Percentiles rank a stretch among this genome's conserved stretches.
Evolutionary conservation across 2,113 vertebrate genomes (phyloP).

Genomic region (Vombatus ursinus): DNA sequence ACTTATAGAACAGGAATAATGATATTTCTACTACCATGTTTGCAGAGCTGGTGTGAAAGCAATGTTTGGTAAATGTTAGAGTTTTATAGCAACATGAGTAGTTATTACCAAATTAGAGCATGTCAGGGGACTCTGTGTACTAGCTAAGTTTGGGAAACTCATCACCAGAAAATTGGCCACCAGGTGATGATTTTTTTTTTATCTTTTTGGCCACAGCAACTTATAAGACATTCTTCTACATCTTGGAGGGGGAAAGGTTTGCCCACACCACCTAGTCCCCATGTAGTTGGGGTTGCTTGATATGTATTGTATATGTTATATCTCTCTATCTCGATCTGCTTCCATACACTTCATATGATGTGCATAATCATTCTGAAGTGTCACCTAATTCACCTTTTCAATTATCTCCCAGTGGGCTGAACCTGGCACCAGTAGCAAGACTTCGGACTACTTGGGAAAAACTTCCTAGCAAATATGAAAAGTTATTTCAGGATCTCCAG

Average conservation of each 20-base stretch:
- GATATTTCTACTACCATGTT: not conserved
- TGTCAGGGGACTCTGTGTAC: not conserved
- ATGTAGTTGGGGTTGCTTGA: not conserved
- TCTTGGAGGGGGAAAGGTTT: not conserved
- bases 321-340: too few species aligned
- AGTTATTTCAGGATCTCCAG: slow-evolving; percentile 97
- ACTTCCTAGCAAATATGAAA: slow-evolving; percentile 98
- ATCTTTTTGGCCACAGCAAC: not conserved
- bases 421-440: slow-evolving; percentile 96
- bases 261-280: too few species aligned
- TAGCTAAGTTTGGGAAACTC: not conserved
- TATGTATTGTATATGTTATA: not conserved
- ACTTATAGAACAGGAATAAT: not conserved
- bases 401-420: slow-evolving; percentile 89
- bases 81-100: not conserved
- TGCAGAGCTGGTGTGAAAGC: not conserved
- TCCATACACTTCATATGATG: not conserved
- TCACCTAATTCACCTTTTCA: slow-evolving; percentile 19
- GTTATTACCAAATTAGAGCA: not conserved
- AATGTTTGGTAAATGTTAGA: not conserved
- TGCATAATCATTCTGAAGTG: not conserved
- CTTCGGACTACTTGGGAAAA: slow-evolving; percentile 99
- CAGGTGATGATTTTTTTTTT: not conserved
- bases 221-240: not conserved
- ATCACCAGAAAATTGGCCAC: not conserved